Base-by-base conservation (phyloP, 2,888 invertebrate species). In the Ormyrus thymus region DNA sequence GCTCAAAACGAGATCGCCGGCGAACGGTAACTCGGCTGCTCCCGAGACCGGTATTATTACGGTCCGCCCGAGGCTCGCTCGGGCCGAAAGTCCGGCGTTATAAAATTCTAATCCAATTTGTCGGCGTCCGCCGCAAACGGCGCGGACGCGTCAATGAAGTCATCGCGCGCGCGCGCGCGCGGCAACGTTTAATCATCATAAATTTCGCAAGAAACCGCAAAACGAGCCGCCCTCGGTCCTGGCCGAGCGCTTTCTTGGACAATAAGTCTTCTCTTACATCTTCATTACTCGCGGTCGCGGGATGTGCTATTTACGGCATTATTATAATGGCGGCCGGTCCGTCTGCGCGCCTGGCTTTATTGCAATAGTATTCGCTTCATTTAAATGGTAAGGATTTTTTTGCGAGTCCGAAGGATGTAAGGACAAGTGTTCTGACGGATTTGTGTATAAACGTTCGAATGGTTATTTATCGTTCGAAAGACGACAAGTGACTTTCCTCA, bases 181-280 rank as follows among this genome's bases (percentile, higher is more conserved):
- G 83, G 83, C 85, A 84, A 84, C 86, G 86, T 89, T 89, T 89
- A 89, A 89, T 89, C 89, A 89, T 88, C 89, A 89, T 89, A 89
- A 89, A 89, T 88, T 89, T 87, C 83, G 84, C 85, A 84, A 84
- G 86, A 87, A 88, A 88, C 89, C 89, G 84, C 89, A 88, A 87
- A 87, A 85, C 84, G 78, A 76, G 50, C 73, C 80, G 75, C 80
- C 80, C 77, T 71, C 66, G 53, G n/a, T 65, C 68, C 15, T 13
- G 9, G 4, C 66, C 13, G 29, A 5, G 48, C 61, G 11, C 55
- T 56, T 64, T 53, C 77, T 75, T 69, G 66, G 74, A 78, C 81
- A 76, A 81, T 78, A 81, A 81, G 78, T 76, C 78, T 73, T 76
- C 75, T 62, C 73, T 78, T 78, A 78, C 64, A 78, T 81, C 81